Percentiles rank a stretch among this genome's conserved stretches.
Conservation (phyloP, 1,140 invertebrate species). For the Drosophila pseudoobscura region DNA sequence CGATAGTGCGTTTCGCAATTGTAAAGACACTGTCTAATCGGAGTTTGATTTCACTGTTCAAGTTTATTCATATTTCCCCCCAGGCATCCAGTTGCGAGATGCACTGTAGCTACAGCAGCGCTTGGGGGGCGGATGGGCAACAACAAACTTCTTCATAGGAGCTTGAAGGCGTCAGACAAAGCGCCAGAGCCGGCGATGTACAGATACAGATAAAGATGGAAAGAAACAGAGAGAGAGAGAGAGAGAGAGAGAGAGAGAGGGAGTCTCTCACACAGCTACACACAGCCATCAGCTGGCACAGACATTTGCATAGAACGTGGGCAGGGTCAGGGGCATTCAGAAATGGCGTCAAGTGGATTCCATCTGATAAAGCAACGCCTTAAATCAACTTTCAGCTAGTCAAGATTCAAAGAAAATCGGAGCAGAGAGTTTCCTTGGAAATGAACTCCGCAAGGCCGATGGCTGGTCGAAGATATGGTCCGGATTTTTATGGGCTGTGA, state of each 20-base stretch:
- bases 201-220: constrained; percentile 22
- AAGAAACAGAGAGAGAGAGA: background rate
- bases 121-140: too few species aligned
- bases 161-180: constrained; percentile 24
- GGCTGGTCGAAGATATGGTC: background rate
- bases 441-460: constrained; percentile 1
- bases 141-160: constrained; percentile 16
- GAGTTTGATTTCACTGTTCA: too few species aligned
- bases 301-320: constrained; percentile 31
- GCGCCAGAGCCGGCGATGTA: background rate
- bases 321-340: constrained; percentile 33
- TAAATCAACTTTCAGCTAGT: constrained; percentile 15
- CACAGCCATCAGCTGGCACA: background rate
- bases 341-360: constrained; percentile 42
- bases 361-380: constrained; percentile 22
- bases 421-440: constrained; percentile 4
- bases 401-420: background rate
- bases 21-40: too few species aligned
- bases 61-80: background rate
- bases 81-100: background rate
- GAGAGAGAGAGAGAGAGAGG: background rate
- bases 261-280: too few species aligned
- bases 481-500: background rate
- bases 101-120: background rate
- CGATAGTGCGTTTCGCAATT: constrained; percentile 2